Percentiles rank a stretch among this genome's conserved stretches.
These are phyloP conservation scores for Microchirus variegatus DNA, from an alignment of 2,797 vertebrate genomes.

Conservation along the genomic window DNA sequence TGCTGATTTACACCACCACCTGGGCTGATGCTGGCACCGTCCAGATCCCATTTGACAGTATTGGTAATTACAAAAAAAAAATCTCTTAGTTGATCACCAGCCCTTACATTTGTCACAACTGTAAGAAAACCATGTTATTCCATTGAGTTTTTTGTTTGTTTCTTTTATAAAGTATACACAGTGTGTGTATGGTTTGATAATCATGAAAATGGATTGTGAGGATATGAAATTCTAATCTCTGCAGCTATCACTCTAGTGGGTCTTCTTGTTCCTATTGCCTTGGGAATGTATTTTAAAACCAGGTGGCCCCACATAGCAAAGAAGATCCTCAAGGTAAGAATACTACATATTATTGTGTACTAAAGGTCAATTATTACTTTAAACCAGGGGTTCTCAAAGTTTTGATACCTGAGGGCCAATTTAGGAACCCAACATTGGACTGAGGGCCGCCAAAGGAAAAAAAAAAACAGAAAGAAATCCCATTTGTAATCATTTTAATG, in stretches of 20 bases:
- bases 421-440: no score
- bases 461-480: no score
- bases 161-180: not conserved
- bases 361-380: no score
- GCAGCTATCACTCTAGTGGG: conserved; percentile 88
- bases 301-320: conserved; percentile 87
- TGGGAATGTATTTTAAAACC: conserved; percentile 88
- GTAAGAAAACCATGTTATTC: not conserved
- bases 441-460: no score
- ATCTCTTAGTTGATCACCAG: not conserved
- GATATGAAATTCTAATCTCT: not conserved
- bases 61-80: conserved; percentile 80
- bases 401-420: no score
- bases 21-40: conserved; percentile 86
- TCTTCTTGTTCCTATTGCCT: conserved; percentile 85
- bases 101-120: not conserved
- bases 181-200: not conserved
- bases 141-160: no score
- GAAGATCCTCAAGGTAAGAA: conserved; percentile 90
- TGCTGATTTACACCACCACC: conserved; percentile 88
- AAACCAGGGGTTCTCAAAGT: no score
- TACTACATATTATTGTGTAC: no score
- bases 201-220: not conserved
- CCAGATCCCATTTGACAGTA: conserved; percentile 90
- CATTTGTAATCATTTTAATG: no score